Base-by-base conservation (phyloP, 2,113 vertebrate species). In the Nerophis ophidion region DNA sequence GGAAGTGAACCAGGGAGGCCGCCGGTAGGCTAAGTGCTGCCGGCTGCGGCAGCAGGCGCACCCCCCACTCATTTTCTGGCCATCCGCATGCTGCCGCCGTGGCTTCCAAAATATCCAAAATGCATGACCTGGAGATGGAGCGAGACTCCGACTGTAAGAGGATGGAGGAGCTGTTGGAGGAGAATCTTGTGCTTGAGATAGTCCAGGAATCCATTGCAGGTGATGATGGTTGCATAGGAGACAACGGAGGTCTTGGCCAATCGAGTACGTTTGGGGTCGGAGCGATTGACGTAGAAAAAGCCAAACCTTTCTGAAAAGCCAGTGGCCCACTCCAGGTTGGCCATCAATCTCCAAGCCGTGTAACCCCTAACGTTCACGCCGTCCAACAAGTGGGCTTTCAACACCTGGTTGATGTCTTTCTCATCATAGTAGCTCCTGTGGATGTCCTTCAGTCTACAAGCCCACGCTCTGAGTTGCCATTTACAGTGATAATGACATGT, bases 111-210 rank as follows among this genome's bases (percentile, higher is more conserved):
- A 26, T 26, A 81, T 95, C 95, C 47, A 98, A 95, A 85, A 79
- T 99, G 48, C 94, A 98, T 14, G 95, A 98, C 71, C 92, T 98
- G 89, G 97, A 99, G 81, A 97, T 92, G 95, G 95, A 98, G 74
- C 91, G 91, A 56, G 97, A 99, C 83, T 84, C 95, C 87, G 97
- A 98, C 75, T 91, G 96, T 68, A 98, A 96, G 79, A 95, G 94
- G n/a, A 93, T 99, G 79, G 95, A 99, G 70, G 97, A 99, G 78
- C 88, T 99, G 64, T 77, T 98, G 90, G 97, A 99, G 88, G 96
- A 98, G 90, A 99, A 99, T 71, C 92, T 98, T 80, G 90, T 92
- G 49, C 86, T 98, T 11, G 97, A 96, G 88, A 93, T 99, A 93
- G 97, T 96, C 88, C 4, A 93, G 94, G 76, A 98, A 99, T 34